Percentiles rank a stretch among this genome's conserved stretches.
Conservation (phyloP, 2,797 vertebrate species). For the Sebastiscus albofasciatus region DNA sequence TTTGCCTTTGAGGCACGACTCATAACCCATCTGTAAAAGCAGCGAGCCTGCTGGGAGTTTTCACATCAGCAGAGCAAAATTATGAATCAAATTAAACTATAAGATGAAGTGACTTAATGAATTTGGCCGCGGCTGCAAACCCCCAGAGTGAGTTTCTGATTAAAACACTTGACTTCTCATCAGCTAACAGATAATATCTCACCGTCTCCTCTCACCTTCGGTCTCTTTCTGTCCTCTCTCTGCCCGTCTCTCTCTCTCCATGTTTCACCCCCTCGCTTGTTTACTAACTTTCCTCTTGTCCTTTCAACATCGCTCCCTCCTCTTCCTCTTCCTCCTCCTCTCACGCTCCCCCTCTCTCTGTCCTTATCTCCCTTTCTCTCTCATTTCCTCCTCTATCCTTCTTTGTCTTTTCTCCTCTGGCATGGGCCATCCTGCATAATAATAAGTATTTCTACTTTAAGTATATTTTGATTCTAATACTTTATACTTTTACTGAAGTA, state of each 20-base stretch:
- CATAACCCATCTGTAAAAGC: constrained; percentile 20
- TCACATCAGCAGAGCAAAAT: constrained; percentile 14
- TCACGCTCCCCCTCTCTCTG: neutral
- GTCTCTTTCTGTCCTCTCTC: neutral
- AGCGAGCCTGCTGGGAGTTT: constrained; percentile 18
- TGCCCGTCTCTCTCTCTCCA: neutral
- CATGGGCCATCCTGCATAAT: too few relatives aligned
- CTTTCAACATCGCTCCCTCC: too few relatives aligned
- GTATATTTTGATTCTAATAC: too few relatives aligned
- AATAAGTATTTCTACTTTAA: too few relatives aligned
- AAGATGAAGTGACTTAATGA: constrained; percentile 25
- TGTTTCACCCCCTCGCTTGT: neutral
- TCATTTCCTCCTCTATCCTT: neutral
- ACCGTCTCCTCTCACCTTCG: neutral
- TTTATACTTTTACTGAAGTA: too few relatives aligned
- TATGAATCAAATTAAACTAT: constrained; percentile 16
- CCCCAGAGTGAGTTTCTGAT: constrained; percentile 20
- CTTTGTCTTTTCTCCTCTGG: neutral
- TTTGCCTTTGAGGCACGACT: neutral
- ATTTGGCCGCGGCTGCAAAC: neutral
- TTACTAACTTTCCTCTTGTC: neutral
- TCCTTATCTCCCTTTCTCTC: neutral
- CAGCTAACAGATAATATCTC: neutral
- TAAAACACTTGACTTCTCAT: constrained; percentile 6
- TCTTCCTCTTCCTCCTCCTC: neutral